Evolutionary conservation across 92 coral and sea anemone genomes (phyloP).

Genomic region (Desmophyllum pertusum): DNA sequence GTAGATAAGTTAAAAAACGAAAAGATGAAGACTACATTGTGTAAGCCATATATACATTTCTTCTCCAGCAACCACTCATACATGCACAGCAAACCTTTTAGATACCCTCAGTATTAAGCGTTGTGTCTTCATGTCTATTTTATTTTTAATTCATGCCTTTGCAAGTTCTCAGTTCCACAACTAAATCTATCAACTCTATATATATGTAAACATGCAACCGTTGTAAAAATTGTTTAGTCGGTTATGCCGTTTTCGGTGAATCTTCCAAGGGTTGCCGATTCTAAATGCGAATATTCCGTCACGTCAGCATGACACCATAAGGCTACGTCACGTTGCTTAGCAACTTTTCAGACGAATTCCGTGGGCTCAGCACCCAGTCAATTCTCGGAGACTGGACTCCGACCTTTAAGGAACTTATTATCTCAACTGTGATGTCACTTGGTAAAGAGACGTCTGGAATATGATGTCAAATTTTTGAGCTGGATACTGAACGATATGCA

Average conservation of each 20-base stretch:
- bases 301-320: constrained; percentile 2
- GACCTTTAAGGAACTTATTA: not conserved
- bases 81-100: no score
- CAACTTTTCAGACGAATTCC: not conserved
- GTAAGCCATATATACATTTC: no score
- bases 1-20: no score
- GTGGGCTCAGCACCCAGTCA: constrained; percentile 11
- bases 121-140: no score
- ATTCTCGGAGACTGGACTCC: not conserved
- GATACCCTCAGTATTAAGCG: no score
- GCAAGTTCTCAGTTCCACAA: not conserved
- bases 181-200: not conserved
- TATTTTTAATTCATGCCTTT: no score
- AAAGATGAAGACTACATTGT: no score
- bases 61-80: no score
- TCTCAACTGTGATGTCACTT: not conserved
- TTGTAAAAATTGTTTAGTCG: not conserved
- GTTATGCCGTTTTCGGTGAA: not conserved
- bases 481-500: not conserved
- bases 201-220: no score
- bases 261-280: not conserved
- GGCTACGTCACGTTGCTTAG: not conserved
- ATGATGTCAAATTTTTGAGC: not conserved
- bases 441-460: not conserved
- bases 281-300: no score